Percentiles rank a stretch among this genome's conserved stretches.
Evolutionary conservation across 2,797 vertebrate species (phyloP).

Genomic region (Sylvilagus floridanus): DNA sequence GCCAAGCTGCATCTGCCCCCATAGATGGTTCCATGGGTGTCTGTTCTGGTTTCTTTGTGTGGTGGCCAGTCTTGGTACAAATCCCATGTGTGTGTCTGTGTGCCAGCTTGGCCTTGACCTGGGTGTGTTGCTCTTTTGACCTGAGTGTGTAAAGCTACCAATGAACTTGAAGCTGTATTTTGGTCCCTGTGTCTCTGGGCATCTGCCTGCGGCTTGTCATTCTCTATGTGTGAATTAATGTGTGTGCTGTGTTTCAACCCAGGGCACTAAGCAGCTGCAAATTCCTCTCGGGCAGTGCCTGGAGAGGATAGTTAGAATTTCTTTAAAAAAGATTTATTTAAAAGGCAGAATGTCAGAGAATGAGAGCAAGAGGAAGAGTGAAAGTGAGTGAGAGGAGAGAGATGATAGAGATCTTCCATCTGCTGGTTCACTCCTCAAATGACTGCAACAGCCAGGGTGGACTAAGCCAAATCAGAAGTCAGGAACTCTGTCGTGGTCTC

Average conservation of each 20-base stretch:
- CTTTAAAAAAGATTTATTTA: background rate
- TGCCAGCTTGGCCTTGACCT: background rate
- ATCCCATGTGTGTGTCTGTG: background rate
- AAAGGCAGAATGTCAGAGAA: too few species aligned
- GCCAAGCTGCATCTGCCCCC: background rate
- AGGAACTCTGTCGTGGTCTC: too few species aligned
- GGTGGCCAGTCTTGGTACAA: background rate
- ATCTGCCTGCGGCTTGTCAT: conserved; percentile 35
- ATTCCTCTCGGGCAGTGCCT: background rate
- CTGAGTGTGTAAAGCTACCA: background rate
- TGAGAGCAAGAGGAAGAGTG: too few species aligned
- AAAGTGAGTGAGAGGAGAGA: too few species aligned
- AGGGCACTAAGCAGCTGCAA: conserved; percentile 11
- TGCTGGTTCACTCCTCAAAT: too few species aligned
- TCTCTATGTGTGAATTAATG: background rate
- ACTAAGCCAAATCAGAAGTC: too few species aligned
- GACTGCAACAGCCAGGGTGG: too few species aligned
- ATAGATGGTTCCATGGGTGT: background rate
- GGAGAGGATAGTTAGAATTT: conserved; percentile 9
- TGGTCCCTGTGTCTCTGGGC: background rate
- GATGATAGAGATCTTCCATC: too few species aligned
- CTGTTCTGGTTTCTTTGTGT: conserved; percentile 48
- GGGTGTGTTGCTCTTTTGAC: background rate
- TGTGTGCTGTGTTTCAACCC: conserved; percentile 13
- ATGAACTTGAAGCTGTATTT: background rate